A percentile compares a stretch with the other conserved stretches of the same genome.
These are phyloP conservation scores for Gasteruption jaculator DNA, from an alignment of 2,888 invertebrate species.

Conservation along the genomic window DNA sequence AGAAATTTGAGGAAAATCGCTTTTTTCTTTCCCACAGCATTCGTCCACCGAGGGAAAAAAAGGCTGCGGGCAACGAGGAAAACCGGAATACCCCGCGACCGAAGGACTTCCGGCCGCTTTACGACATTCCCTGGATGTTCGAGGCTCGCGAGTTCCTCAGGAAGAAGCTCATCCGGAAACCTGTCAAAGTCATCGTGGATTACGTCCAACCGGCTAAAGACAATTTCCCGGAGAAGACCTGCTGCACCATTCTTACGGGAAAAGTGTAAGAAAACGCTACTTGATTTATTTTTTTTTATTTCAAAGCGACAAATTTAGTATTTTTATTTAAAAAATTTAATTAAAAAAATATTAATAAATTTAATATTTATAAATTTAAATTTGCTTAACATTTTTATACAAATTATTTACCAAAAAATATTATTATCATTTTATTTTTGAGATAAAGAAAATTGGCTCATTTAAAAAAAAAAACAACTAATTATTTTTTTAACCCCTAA, in stretches of 20 bases:
- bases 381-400: not conserved
- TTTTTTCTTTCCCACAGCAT: too few species aligned
- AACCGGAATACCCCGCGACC: constrained; percentile 65
- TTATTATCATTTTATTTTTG: too few species aligned
- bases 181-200: constrained; percentile 87
- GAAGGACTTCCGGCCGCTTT: constrained; percentile 83
- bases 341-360: not conserved
- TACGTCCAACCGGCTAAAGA: constrained; percentile 95
- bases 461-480: too few species aligned
- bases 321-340: too few species aligned
- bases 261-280: constrained; percentile 65
- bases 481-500: too few species aligned
- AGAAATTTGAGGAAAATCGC: too few species aligned
- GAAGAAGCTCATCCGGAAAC: constrained; percentile 93
- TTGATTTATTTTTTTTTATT: constrained; percentile 18
- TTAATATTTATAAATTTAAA: constrained; percentile 4
- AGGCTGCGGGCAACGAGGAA: constrained; percentile 59
- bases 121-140: constrained; percentile 98
- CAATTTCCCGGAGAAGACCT: constrained; percentile 90
- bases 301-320: constrained; percentile 5
- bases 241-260: constrained; percentile 85
- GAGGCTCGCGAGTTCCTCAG: constrained; percentile 96
- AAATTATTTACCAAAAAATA: not conserved
- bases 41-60: constrained; percentile 73
- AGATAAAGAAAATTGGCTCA: too few species aligned